Base-by-base conservation (phyloP, 2,113 vertebrate species). In the Oncorhynchus gorbuscha region DNA sequence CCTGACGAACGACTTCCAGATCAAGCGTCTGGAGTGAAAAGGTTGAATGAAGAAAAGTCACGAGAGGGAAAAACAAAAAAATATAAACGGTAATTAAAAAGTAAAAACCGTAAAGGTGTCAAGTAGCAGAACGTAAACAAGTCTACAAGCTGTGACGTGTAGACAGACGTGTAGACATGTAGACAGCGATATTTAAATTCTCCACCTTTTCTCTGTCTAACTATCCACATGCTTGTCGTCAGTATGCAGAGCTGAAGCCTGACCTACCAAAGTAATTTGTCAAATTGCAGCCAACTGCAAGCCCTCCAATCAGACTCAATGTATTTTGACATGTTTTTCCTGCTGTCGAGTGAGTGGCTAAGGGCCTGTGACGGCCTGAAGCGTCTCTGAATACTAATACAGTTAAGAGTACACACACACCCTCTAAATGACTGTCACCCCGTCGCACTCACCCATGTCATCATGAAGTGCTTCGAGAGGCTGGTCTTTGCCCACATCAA, bases 231-330 rank as follows among this genome's bases (percentile, higher is more conserved):
- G 1, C 74, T 30, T 13, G 22, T 86, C 86, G 89, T 93, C 82
- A 86, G 88, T 88, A 93, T 93, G 88, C 91, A 77, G 20, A 74
- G 51, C 67, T 79, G 75, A 79, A n/a, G 77, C 83, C 73, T 89
- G 86, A 90, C 92, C 92, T 89, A 93, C 94, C 92, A 92, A 91
- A 92, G 90, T 89, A 84, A 88, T 94, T 92, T 93, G 90, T 93
- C 90, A 91, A 90, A 93, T 93, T 91, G 89, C 91, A 88, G 84
- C 86, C 89, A 88, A 89, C 87, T 83, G 82, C 82, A 82, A 81
- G 82, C 81, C 74, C 73, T 77, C 82, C 90, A 86, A 88, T 93
- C 90, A 86, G 84, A 67, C 88, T 92, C 81, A 85, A 86, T 92
- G 82, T 90, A 85, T 92, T 92, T 90, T 92, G 93, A 92, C 93